These are phyloP conservation scores for Neodontobutis hainanensis DNA, from an alignment of 2,113 vertebrate species.

Conservation along the genomic window DNA sequence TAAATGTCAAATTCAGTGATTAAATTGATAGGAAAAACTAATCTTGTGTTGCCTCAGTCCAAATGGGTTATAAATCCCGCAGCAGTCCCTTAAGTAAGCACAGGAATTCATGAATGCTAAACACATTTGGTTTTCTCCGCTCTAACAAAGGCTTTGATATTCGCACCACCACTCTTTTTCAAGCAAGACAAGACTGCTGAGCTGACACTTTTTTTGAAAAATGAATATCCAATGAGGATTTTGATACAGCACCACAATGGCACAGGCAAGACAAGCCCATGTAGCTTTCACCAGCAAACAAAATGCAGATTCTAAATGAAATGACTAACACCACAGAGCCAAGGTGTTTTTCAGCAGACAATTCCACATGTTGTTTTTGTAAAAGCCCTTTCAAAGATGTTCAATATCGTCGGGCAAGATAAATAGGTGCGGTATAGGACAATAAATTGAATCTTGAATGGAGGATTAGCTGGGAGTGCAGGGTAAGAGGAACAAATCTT, in stretches of 20 bases:
- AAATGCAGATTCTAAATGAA: constrained; percentile 1
- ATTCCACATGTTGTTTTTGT: not conserved
- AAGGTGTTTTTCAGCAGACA: constrained; percentile 1
- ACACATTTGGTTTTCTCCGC: constrained; percentile 37
- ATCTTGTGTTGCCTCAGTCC: constrained; percentile 57
- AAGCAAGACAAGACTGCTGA: constrained; percentile 61
- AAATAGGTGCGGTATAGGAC: constrained; percentile 17
- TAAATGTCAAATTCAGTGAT: constrained; percentile 54
- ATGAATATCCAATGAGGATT: constrained; percentile 65
- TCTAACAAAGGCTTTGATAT: constrained; percentile 67
- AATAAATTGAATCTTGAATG: constrained; percentile 41
- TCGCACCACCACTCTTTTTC: constrained; percentile 19
- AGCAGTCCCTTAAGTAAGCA: constrained; percentile 58
- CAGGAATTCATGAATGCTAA: constrained; percentile 66
- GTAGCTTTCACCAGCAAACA: not conserved
- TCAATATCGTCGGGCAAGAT: constrained; percentile 15
- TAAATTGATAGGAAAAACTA: constrained; percentile 54
- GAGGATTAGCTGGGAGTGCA: constrained; percentile 30
- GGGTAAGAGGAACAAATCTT: constrained; percentile 41
- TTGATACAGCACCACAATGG: constrained; percentile 46
- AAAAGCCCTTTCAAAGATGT: constrained; percentile 13
- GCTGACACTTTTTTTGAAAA: constrained; percentile 57
- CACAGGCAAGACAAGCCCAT: constrained; percentile 13
- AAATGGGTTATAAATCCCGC: constrained; percentile 65
- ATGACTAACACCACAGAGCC: not conserved